Evolutionary conservation across 2,888 invertebrate genomes (phyloP).

Genomic region (Julus scanicus): DNA sequence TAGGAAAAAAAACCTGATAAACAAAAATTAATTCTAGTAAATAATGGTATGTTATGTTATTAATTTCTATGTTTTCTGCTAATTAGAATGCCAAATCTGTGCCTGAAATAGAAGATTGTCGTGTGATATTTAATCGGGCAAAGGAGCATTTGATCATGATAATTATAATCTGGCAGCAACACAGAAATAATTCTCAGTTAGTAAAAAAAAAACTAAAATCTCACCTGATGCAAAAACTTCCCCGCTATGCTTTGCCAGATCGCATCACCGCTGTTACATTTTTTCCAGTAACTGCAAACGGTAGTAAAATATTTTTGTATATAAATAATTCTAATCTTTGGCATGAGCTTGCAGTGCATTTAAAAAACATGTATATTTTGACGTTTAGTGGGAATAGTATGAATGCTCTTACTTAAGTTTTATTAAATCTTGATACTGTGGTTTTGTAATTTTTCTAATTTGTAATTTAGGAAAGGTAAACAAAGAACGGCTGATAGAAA

Average conservation of each 20-base stretch:
- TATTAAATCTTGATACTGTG: no score
- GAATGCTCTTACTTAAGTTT: no score
- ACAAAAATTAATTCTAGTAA: no score
- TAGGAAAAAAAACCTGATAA: no score
- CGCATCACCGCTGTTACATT: slow-evolving; percentile 60
- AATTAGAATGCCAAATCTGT: background rate
- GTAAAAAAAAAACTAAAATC: slow-evolving; percentile 14
- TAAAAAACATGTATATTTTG: no score
- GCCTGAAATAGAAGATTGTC: slow-evolving; percentile 44
- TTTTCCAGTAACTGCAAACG: slow-evolving; percentile 63
- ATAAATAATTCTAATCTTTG: background rate
- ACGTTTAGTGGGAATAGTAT: no score
- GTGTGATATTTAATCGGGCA: background rate
- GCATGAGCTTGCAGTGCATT: no score
- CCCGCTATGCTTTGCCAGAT: slow-evolving; percentile 61
- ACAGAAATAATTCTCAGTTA: background rate
- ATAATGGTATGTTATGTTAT: no score
- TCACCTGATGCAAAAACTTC: background rate
- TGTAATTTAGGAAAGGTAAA: slow-evolving; percentile 58
- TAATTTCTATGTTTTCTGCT: background rate
- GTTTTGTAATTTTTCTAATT: background rate
- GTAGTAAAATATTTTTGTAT: background rate
- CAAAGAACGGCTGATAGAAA: slow-evolving; percentile 55
- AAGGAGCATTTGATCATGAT: background rate
- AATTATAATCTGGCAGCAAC: background rate